These are phyloP conservation scores for Athripsodes cinereus DNA, from an alignment of 2,888 invertebrate genomes.

Conservation along the genomic window DNA sequence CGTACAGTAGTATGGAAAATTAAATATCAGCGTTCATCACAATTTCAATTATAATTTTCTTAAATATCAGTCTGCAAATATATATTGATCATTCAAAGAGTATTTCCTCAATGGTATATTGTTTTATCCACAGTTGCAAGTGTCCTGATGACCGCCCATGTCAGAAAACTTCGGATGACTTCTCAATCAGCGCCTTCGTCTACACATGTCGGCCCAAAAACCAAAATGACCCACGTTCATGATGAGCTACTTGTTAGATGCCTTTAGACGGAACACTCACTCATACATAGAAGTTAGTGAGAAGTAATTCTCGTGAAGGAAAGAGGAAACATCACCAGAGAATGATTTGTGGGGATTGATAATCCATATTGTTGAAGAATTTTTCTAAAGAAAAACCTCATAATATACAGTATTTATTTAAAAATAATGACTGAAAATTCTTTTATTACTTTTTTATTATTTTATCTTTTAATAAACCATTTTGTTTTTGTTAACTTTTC, in stretches of 20 bases:
- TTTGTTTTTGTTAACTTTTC: too few relatives aligned
- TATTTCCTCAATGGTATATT: too few relatives aligned
- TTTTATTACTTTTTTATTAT: background rate
- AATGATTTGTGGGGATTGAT: background rate
- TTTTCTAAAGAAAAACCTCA: background rate
- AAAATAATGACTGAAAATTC: background rate
- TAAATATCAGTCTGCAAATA: too few relatives aligned
- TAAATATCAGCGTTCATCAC: background rate
- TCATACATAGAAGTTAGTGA: background rate
- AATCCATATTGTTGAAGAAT: background rate
- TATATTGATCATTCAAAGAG: constrained; percentile 5
- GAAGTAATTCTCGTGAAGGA: background rate
- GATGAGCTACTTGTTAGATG: background rate
- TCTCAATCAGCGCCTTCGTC: constrained; percentile 53
- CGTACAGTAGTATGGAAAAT: too few relatives aligned
- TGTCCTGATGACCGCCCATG: constrained; percentile 45
- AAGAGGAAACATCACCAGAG: background rate
- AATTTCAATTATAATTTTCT: background rate
- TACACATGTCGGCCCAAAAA: constrained; percentile 42
- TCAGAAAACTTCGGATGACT: constrained; percentile 48
- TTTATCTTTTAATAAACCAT: background rate
- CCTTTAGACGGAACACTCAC: background rate
- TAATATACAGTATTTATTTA: background rate
- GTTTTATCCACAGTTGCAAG: constrained; percentile 40
- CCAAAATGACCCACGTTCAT: background rate